These are phyloP conservation scores for Carpatolechia fugitivella DNA, from an alignment of 2,888 invertebrate genomes.

Conservation along the genomic window DNA sequence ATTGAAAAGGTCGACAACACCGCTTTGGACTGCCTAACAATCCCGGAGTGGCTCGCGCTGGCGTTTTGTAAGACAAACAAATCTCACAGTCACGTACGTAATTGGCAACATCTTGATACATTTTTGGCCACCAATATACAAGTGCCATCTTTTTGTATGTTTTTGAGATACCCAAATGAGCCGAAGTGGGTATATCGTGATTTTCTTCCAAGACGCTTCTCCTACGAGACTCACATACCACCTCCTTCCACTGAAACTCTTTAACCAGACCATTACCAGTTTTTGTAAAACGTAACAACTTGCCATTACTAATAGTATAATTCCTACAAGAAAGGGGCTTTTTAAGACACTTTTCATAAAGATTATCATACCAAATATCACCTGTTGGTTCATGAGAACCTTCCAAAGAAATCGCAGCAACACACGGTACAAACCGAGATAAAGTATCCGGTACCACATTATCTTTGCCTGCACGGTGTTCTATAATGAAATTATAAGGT, in stretches of 20 bases:
- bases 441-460: not conserved
- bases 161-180: conserved; percentile 10
- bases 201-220: not conserved
- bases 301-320: not conserved
- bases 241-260: not conserved
- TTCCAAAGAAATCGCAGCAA: too few species aligned
- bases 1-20: conserved; percentile 22
- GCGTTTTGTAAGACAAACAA: conserved; percentile 21
- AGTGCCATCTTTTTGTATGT: conserved; percentile 13
- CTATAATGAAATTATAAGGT: not conserved
- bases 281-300: too few species aligned
- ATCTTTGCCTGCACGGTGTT: not conserved
- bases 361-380: not conserved
- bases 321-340: not conserved
- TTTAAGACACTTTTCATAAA: not conserved
- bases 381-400: not conserved
- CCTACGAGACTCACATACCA: not conserved
- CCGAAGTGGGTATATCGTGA: not conserved
- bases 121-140: conserved; percentile 9
- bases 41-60: conserved; percentile 21
- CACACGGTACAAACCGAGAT: too few species aligned
- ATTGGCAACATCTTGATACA: conserved; percentile 19
- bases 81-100: conserved; percentile 19
- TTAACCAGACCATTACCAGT: too few species aligned
- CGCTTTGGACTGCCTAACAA: conserved; percentile 27